Evolutionary conservation across 2,888 invertebrate genomes (phyloP).

Genomic region (Drosophila sordidula): DNA sequence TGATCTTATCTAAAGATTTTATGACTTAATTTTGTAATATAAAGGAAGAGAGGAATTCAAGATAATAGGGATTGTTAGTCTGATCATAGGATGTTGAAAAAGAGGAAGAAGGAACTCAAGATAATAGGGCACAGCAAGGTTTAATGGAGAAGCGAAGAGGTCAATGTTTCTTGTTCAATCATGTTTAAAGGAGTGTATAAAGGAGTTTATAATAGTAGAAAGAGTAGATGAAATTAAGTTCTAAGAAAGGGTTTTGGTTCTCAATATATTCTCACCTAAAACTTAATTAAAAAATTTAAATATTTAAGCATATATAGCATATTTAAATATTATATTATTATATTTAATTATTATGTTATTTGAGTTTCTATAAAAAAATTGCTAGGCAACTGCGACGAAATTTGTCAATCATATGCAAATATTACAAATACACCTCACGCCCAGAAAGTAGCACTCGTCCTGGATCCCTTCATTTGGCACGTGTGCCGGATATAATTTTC

Average conservation of each 20-base stretch:
- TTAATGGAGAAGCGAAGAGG: no score
- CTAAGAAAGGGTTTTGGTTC: neutral
- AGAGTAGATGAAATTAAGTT: no score
- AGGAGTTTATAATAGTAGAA: no score
- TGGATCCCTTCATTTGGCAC: conserved; percentile 65
- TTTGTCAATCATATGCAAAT: conserved; percentile 44
- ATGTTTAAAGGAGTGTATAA: no score
- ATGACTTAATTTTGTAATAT: neutral
- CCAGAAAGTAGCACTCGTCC: conserved; percentile 28
- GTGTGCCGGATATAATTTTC: conserved; percentile 76
- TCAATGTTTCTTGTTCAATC: no score
- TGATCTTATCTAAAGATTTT: conserved; percentile 12
- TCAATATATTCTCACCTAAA: neutral
- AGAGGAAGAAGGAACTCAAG: no score
- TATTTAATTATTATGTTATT: neutral
- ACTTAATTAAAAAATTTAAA: no score
- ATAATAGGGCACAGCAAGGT: no score
- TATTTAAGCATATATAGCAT: no score
- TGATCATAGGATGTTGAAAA: no score
- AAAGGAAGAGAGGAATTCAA: neutral
- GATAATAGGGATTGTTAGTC: no score
- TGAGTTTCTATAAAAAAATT: neutral
- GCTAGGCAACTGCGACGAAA: neutral
- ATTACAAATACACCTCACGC: conserved; percentile 53
- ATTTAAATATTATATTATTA: no score